Percentiles rank a stretch among this genome's conserved stretches.
Conservation (phyloP, 2,797 vertebrate species). For the Pangasius macronema region DNA sequence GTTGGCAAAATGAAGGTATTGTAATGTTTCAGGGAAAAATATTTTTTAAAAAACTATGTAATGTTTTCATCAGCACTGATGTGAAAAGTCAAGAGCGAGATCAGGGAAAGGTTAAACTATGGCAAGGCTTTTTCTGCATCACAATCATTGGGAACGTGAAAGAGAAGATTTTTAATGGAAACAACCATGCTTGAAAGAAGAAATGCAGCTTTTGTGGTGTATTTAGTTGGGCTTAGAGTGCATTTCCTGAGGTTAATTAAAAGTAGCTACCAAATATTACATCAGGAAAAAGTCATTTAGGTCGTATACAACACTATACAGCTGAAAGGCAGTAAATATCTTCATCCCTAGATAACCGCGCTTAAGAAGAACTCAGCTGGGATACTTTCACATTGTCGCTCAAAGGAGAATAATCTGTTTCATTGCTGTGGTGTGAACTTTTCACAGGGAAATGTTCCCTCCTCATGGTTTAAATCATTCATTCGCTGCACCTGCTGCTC, state of each 20-base stretch:
- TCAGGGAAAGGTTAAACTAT: not conserved
- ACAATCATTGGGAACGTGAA: not conserved
- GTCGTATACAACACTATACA: not conserved
- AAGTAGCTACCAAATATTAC: not conserved
- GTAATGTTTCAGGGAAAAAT: too few species aligned
- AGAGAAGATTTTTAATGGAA: not conserved
- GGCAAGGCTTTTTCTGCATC: not conserved
- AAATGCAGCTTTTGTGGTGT: not conserved
- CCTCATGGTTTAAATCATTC: conserved; percentile 35
- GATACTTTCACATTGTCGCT: not conserved
- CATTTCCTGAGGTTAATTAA: conserved; percentile 5
- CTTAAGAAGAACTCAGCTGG: not conserved
- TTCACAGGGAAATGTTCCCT: conserved; percentile 15
- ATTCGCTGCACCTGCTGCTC: conserved; percentile 37
- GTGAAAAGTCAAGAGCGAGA: conserved; percentile 69
- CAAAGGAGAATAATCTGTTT: conserved; percentile 11
- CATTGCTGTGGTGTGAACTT: conserved; percentile 24
- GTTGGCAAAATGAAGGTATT: not conserved
- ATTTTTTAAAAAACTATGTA: not conserved
- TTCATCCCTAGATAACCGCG: not conserved
- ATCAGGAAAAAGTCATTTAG: not conserved
- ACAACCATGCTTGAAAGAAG: not conserved
- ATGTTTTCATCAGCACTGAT: conserved; percentile 30
- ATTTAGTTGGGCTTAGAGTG: not conserved
- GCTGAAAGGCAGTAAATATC: not conserved